Base-by-base conservation (phyloP, 2,888 invertebrate genomes). In the Sesia bembeciformis region DNA sequence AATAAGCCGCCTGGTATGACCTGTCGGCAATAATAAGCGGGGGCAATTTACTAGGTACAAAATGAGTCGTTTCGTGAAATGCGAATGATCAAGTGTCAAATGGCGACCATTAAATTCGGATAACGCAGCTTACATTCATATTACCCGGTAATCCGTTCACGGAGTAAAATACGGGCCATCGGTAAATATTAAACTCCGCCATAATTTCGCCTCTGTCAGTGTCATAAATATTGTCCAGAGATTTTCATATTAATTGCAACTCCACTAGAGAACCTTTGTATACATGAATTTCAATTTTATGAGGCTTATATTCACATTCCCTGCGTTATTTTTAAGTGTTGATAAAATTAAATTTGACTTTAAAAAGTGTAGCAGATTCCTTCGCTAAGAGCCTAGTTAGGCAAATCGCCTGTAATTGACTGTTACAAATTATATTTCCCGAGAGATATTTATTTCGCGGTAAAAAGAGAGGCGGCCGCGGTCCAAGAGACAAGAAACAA, bases 191-290 rank as follows among this genome's bases (percentile, higher is more conserved):
- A 81, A 79, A 81, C 72, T 76, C 67, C 59, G 76, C 73, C 76
- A 78, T 82, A 81, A 84, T 84, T 83, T 77, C 67, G 72, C 74
- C 60, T 64, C 73, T 76, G 78, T 77, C 74, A 72, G 72, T 77
- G 75, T 75, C 77, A 78, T 85, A 85, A 83, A 85, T 84, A 81
- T 78, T 74, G 76, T 74, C 70, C 74, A 68, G 72, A 76, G 76
- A 81, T 80, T 81, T 83, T 83, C 77, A 80, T 82, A 81, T 81
- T 84, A 81, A 81, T 82, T 81, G 74, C 72, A 72, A 76, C 68
- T 70, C 65, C 65, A 77, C 72, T 76, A 74, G 72, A 76, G 68
- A 69, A 66, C 73, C 70, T 76, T 73, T 77, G 76, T 74, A 71
- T 67, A 66, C 64, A 71, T 73, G 75, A 74, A 75, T 79, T 78